Evolutionary conservation across 2,888 invertebrate species (phyloP), one percentile per base, ranked within the genome.

Genomic region (Bhutanitis thaidina): DNA sequence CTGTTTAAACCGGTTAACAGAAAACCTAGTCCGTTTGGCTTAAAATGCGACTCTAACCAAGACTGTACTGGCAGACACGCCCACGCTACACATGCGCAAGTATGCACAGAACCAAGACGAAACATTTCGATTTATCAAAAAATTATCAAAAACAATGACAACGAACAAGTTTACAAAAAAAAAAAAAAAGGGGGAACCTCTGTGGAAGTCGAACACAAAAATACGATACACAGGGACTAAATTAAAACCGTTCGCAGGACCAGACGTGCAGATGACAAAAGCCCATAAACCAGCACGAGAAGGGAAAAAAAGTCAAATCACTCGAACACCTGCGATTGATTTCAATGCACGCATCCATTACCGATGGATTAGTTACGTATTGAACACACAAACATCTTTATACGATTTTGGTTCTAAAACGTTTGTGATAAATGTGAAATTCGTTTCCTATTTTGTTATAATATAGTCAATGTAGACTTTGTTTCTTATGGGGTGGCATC

Each of bases 271-370:
- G 41, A 52, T 51, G 47, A 52, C 52, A 52, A 52, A 41, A 30
- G 43, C 15, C 37, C 37, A 57, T 58, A 62, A 64, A 66, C 62
- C 65, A 66, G 67, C 60, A 66, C 62, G 60, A 62, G 59, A 52
- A 60, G 55, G 56, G 65, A 71, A 61, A 70, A 85, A 82, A 81
- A 76, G 74, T 74, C 71, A 67, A 78, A 74, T 88, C 88, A 87
- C 71, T 71, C 65, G 75, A 74, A 85, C 88, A 89, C 88, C 88
- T 89, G 88, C 84, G 75, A 82, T 80, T 77, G 67, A 70, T 70
- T 77, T 77, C 74, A 77, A 84, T 77, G 69, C 71, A 74, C 76
- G 69, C 71, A 75, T 71, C 71, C 70, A 75, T 80, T 75, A 77
- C 74, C 77, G 77, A 82, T 84, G 77, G 82, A 86, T 87, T 84